These are phyloP conservation scores for Eutolmus rufibarbis DNA, from an alignment of 2,888 invertebrate genomes.

Conservation along the genomic window DNA sequence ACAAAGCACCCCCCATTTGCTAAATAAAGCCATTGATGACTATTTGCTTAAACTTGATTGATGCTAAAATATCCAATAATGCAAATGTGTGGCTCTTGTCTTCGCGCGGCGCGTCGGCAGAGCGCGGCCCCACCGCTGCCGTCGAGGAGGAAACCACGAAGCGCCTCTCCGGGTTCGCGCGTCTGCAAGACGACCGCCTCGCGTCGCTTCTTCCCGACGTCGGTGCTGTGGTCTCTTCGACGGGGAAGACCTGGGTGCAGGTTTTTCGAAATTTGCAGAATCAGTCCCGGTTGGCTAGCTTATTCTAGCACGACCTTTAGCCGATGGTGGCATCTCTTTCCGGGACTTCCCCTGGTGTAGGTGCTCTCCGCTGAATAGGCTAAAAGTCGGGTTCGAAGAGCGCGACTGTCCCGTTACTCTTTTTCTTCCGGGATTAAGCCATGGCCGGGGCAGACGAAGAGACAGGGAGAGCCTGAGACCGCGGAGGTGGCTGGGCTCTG, in stretches of 20 bases:
- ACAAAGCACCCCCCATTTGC: slow-evolving; percentile 22
- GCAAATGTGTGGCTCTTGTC: neutral
- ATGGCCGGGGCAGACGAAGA: neutral
- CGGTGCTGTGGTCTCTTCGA: neutral
- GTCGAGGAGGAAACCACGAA: neutral
- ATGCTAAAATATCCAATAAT: slow-evolving; percentile 38
- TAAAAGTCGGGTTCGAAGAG: neutral
- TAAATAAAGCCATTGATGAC: slow-evolving; percentile 35
- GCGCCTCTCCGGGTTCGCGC: neutral
- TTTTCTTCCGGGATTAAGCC: neutral
- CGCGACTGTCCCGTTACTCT: neutral
- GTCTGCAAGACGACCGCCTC: neutral
- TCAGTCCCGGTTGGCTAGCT: neutral
- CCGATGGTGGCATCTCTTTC: neutral
- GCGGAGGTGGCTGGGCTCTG: neutral
- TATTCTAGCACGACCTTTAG: neutral
- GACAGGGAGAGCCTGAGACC: neutral
- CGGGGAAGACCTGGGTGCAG: neutral
- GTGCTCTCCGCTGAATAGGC: slow-evolving; percentile 1
- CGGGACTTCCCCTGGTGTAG: neutral
- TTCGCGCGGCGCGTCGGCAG: neutral
- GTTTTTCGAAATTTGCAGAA: neutral
- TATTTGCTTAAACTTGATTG: slow-evolving; percentile 40
- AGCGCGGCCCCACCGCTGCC: neutral
- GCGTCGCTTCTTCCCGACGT: neutral